phyloP scores from a whole-genome alignment of 64 coral and sea anemone species.

The Astreopora myriophthalma region DNA sequence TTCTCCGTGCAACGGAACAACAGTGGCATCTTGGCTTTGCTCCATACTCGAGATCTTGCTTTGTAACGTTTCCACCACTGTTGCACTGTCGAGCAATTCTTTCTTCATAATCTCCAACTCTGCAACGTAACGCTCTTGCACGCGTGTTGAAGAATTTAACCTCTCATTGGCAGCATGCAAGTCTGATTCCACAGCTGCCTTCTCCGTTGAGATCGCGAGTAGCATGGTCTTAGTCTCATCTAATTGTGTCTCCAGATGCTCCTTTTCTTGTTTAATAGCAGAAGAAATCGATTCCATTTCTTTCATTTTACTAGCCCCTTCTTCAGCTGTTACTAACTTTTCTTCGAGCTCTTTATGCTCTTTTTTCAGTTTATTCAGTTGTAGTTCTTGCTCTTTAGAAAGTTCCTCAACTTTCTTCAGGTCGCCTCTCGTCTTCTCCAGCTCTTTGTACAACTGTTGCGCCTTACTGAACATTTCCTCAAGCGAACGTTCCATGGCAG shows the following conservation, averaged over 20 bases:
- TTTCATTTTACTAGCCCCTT: not conserved
- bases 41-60: not conserved
- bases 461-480: not conserved
- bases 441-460: not conserved
- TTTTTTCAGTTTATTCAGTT: not conserved
- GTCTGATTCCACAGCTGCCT: not conserved
- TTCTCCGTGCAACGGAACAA: not conserved
- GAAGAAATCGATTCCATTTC: not conserved
- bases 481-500: not conserved
- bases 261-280: not conserved
- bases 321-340: not conserved
- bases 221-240: not conserved
- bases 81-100: not conserved
- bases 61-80: not conserved
- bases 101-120: slow-evolving; percentile 6
- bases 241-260: not conserved
- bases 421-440: not conserved
- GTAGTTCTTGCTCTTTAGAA: not conserved
- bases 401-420: not conserved
- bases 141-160: not conserved
- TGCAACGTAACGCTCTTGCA: not conserved
- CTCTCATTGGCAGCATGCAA: not conserved
- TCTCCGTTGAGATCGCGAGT: not conserved
- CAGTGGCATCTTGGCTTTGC: not conserved
- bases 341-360: not conserved